These are phyloP conservation scores for Holotrichia oblita DNA, from an alignment of 1,140 invertebrate species.

Conservation along the genomic window DNA sequence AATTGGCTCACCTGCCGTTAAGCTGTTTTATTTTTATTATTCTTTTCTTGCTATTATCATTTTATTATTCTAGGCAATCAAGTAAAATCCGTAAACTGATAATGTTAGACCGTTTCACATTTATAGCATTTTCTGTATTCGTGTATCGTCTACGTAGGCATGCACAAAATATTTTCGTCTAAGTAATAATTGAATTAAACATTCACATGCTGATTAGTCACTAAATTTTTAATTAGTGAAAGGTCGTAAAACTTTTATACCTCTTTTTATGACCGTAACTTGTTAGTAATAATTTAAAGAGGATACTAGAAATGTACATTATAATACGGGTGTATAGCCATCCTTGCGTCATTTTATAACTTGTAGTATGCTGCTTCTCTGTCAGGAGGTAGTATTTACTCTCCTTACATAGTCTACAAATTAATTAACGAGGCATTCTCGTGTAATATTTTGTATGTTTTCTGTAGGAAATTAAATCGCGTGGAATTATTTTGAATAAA, in stretches of 20 bases:
- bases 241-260: slow-evolving; percentile 41
- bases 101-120: not conserved
- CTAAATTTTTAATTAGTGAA: slow-evolving; percentile 41
- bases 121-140: too few relatives aligned
- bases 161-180: not conserved
- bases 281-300: slow-evolving; percentile 30
- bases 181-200: slow-evolving; percentile 37
- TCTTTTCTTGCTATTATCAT: not conserved
- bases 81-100: not conserved
- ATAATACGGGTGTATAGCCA: not conserved
- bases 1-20: not conserved
- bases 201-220: slow-evolving; percentile 36
- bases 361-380: not conserved
- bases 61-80: not conserved
- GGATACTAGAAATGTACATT: slow-evolving; percentile 1
- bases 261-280: slow-evolving; percentile 38
- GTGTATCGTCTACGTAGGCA: too few relatives aligned
- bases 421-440: not conserved
- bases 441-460: too few relatives aligned
- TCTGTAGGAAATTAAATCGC: too few relatives aligned
- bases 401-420: not conserved
- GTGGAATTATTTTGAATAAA: too few relatives aligned
- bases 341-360: slow-evolving; percentile 2
- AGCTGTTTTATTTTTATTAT: not conserved
- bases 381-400: not conserved